phyloP scores from a whole-genome alignment of 2,113 vertebrate species.

The Ciconia boyciana region DNA sequence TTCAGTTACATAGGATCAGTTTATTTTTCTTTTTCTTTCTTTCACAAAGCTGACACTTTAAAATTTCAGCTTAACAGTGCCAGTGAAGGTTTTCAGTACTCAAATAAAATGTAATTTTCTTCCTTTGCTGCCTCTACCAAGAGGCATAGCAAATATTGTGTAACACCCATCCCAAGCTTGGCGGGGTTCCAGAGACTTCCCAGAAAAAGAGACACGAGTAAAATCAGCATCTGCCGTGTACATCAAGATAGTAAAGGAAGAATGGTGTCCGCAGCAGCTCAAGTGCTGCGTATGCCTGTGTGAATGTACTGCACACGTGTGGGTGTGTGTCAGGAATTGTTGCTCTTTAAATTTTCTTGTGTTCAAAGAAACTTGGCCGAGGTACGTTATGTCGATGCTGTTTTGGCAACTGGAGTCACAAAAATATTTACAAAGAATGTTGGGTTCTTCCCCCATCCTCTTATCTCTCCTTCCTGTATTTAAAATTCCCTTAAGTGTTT shows the following conservation, averaged over 20 bases:
- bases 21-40: not conserved
- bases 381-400: not conserved
- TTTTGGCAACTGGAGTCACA: slow-evolving; percentile 7
- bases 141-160: not conserved
- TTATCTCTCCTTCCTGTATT: slow-evolving; percentile 27
- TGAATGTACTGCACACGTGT: not conserved
- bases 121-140: not conserved
- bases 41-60: not conserved
- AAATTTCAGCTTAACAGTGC: not conserved
- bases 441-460: not conserved
- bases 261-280: not conserved
- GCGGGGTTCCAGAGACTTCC: not conserved
- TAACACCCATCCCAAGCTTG: not conserved
- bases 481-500: slow-evolving; percentile 3
- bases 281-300: not conserved
- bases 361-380: not conserved
- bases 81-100: not conserved
- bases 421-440: not conserved
- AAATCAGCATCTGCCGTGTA: not conserved
- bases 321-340: not conserved
- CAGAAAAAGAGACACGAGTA: not conserved
- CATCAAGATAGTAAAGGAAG: not conserved
- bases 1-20: not conserved
- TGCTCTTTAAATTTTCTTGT: not conserved
- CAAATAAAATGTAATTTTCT: not conserved